Percentiles rank a stretch among this genome's conserved stretches.
Conservation (phyloP, 2,113 vertebrate species). For the Daphoenositta chrysoptera region DNA sequence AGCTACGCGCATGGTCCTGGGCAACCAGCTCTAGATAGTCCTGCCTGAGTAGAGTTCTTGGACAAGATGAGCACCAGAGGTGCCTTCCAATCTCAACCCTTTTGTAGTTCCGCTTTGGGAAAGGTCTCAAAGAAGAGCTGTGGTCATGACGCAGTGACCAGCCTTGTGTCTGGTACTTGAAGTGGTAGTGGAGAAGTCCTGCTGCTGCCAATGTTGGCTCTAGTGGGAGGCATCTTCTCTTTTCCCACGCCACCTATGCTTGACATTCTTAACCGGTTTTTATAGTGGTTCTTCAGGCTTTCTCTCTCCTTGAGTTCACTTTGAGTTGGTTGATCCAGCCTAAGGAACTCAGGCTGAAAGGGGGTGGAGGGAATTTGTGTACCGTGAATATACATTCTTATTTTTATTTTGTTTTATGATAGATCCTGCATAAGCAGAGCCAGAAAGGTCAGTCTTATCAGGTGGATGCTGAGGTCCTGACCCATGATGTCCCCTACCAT, state of each 20-base stretch:
- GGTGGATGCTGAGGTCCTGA: constrained; percentile 87
- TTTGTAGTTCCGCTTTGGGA: not conserved
- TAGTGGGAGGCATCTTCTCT: not conserved
- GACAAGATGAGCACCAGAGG: not conserved
- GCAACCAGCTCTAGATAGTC: not conserved
- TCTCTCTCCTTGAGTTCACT: not conserved
- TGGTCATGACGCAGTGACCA: not conserved
- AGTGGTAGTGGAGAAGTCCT: not conserved
- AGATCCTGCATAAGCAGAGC: constrained; percentile 89
- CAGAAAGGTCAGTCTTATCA: constrained; percentile 86
- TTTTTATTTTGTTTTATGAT: not conserved
- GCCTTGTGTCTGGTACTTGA: not conserved
- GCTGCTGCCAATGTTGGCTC: not conserved
- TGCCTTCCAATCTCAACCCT: not conserved
- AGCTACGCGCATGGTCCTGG: not conserved
- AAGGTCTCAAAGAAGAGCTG: not conserved
- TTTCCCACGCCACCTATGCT: not conserved
- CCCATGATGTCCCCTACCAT: constrained; percentile 94
- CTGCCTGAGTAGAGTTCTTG: not conserved
- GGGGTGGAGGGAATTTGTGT: fast-evolving
- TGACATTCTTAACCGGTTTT: not conserved
- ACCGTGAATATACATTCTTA: not conserved
- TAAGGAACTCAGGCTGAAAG: not conserved
- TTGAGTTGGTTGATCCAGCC: not conserved
- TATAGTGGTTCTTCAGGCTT: not conserved